Evolutionary conservation across 2,888 invertebrate genomes (phyloP).

Genomic region (Micoletzkya japonica): DNA sequence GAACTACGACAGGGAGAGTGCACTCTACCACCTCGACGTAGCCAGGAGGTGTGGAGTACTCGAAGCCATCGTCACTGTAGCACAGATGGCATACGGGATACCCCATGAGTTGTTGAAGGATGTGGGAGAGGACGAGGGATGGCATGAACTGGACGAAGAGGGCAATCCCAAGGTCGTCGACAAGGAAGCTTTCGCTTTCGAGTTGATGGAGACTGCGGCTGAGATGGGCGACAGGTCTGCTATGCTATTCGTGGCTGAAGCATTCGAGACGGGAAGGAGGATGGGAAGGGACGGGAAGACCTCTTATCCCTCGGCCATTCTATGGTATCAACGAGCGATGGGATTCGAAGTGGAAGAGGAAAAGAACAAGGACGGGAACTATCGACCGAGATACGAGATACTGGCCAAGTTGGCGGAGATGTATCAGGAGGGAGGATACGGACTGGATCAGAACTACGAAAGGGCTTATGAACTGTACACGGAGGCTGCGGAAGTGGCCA

Average conservation of each 20-base stretch:
- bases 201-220: conserved; percentile 67
- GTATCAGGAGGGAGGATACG: conserved; percentile 66
- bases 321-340: conserved; percentile 48
- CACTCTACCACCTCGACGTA: conserved; percentile 69
- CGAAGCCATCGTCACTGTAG: conserved; percentile 69
- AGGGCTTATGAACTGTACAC: conserved; percentile 68
- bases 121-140: conserved; percentile 64
- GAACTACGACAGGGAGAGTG: conserved; percentile 68
- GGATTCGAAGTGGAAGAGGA: conserved; percentile 60
- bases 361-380: conserved; percentile 39
- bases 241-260: conserved; percentile 69
- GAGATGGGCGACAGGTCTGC: conserved; percentile 68
- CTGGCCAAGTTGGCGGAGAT: conserved; percentile 68
- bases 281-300: conserved; percentile 38
- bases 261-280: conserved; percentile 67
- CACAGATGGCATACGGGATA: conserved; percentile 67
- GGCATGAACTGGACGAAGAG: conserved; percentile 34
- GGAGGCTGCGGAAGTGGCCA: conserved; percentile 70
- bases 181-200: conserved; percentile 49
- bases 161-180: conserved; percentile 61
- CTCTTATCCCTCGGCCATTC: conserved; percentile 40
- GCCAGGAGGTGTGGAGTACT: conserved; percentile 69
- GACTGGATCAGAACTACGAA: conserved; percentile 65
- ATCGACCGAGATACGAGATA: conserved; percentile 64
- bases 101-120: conserved; percentile 68